phyloP scores from a whole-genome alignment of 2,888 invertebrate genomes.

The Pammene fasciana region DNA sequence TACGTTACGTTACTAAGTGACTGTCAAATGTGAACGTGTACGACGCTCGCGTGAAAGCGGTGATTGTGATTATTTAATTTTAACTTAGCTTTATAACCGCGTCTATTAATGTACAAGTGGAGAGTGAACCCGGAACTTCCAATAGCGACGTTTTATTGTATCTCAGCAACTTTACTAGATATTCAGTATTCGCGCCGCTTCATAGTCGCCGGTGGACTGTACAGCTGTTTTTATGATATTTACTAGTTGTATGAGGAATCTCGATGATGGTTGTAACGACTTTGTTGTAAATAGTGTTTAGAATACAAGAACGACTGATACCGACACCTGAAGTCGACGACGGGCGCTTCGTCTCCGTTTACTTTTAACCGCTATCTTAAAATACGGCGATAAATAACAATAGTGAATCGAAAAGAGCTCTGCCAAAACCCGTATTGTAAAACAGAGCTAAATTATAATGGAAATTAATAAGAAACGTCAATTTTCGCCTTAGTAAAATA shows the following conservation, averaged over 20 bases:
- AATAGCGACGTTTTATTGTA: constrained; percentile 60
- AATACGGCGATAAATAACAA: constrained; percentile 33
- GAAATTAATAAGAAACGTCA: constrained; percentile 50
- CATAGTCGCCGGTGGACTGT: constrained; percentile 45
- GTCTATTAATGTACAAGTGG: constrained; percentile 41
- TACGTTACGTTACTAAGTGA: not conserved
- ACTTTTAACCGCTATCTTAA: constrained; percentile 20
- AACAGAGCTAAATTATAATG: constrained; percentile 41
- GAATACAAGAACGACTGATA: constrained; percentile 65
- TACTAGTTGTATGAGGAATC: constrained; percentile 53
- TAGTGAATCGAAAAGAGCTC: constrained; percentile 11
- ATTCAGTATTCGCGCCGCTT: constrained; percentile 37
- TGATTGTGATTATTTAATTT: constrained; percentile 51
- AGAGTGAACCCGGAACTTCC: constrained; percentile 63
- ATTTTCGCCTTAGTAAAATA: constrained; percentile 52
- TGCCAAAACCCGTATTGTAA: constrained; percentile 16
- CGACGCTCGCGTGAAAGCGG: constrained; percentile 43
- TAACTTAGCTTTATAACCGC: constrained; percentile 46
- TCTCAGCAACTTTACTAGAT: constrained; percentile 52
- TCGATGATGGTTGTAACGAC: constrained; percentile 65
- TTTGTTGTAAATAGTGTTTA: constrained; percentile 71
- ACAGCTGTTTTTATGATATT: constrained; percentile 49
- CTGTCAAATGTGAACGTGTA: constrained; percentile 26
- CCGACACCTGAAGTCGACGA: constrained; percentile 54
- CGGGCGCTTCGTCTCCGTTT: constrained; percentile 26